A percentile compares a stretch with the other conserved stretches of the same genome.
Evolutionary conservation across 2,113 vertebrate species (phyloP).

Genomic region (Dryoscopus gambensis): DNA sequence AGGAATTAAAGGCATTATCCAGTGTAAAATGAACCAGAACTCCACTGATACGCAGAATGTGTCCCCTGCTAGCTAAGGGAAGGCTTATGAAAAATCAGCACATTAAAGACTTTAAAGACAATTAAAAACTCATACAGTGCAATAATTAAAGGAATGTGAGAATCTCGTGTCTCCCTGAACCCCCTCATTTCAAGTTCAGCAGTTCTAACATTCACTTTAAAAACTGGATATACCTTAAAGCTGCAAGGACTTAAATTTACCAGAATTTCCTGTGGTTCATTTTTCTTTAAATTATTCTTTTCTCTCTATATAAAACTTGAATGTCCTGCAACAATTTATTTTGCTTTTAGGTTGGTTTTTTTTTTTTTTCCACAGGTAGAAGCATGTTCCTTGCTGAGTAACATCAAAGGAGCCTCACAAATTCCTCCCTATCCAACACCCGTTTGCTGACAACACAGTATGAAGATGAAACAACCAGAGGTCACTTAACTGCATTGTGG

Average conservation of each 20-base stretch:
- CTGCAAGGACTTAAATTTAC: background rate
- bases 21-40: background rate
- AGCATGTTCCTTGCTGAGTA: background rate
- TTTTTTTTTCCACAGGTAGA: background rate
- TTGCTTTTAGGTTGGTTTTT: background rate
- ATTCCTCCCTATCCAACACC: background rate
- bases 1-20: background rate
- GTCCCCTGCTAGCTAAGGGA: background rate
- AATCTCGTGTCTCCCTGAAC: background rate
- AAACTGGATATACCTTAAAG: background rate
- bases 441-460: conserved; percentile 88
- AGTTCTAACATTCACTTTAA: background rate
- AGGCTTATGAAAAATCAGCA: background rate
- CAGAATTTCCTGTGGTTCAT: background rate
- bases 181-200: background rate
- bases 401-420: background rate
- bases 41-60: background rate
- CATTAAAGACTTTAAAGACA: background rate
- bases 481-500: conserved; percentile 91
- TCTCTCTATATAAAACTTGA: background rate
- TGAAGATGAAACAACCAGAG: conserved; percentile 94
- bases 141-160: background rate
- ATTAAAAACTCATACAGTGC: background rate
- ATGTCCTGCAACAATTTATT: background rate
- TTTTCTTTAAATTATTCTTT: background rate